Evolutionary conservation across 2,113 vertebrate genomes (phyloP).

Genomic region (Gavia stellata): DNA sequence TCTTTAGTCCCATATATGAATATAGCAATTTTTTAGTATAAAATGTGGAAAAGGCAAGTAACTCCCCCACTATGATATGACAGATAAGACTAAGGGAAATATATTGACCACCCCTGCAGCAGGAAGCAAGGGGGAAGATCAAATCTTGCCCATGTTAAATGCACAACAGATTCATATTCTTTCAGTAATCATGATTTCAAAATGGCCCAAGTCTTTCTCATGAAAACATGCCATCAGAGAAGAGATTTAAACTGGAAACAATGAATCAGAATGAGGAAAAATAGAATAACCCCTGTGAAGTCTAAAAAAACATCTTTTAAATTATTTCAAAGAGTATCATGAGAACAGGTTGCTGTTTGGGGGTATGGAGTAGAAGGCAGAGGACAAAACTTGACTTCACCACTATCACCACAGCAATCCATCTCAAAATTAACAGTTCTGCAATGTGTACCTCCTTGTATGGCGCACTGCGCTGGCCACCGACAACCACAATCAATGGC

Average conservation of each 20-base stretch:
- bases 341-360: not conserved
- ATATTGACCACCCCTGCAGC: not conserved
- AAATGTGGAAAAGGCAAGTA: not conserved
- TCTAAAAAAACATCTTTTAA: not conserved
- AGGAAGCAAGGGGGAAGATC: not conserved
- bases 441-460: not conserved
- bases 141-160: not conserved
- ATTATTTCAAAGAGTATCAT: not conserved
- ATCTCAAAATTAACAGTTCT: not conserved
- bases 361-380: not conserved
- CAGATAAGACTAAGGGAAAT: not conserved
- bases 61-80: not conserved
- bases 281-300: not conserved
- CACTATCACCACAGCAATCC: not conserved
- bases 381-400: not conserved
- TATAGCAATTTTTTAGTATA: not conserved
- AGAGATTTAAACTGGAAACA: not conserved
- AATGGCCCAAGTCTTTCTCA: not conserved
- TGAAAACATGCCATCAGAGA: not conserved
- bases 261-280: not conserved
- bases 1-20: not conserved
- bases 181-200: not conserved
- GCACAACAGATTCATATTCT: not conserved
- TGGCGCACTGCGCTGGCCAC: fast-evolving
- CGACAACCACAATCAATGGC: not conserved